A percentile compares a stretch with the other conserved stretches of the same genome.
Evolutionary conservation across 2,888 invertebrate species (phyloP).

Genomic region (Pseudeuparius sepicola): DNA sequence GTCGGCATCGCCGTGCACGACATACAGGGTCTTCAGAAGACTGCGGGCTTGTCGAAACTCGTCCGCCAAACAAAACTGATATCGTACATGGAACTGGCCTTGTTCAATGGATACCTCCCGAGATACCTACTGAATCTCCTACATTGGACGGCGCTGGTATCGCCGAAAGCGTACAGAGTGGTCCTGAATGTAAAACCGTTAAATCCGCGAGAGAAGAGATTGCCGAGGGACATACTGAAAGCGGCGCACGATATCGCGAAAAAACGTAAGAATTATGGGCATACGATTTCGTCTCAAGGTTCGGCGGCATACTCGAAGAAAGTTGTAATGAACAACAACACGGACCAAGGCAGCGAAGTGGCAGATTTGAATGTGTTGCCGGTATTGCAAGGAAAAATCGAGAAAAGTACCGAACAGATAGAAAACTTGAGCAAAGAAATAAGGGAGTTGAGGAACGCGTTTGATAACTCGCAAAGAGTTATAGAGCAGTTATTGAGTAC

Average conservation of each 20-base stretch:
- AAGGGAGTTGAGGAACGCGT: conserved; percentile 40
- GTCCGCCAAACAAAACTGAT: conserved; percentile 81
- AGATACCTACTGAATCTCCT: conserved; percentile 62
- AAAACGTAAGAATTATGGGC: conserved; percentile 58
- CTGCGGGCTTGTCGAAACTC: conserved; percentile 72
- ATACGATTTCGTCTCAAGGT: conserved; percentile 57
- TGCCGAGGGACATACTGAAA: conserved; percentile 69
- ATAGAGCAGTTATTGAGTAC: conserved; percentile 34
- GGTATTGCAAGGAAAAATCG: conserved; percentile 52
- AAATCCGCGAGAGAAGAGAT: conserved; percentile 71
- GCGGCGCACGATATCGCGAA: conserved; percentile 75
- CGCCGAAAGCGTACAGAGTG: conserved; percentile 72
- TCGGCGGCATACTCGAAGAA: conserved; percentile 54
- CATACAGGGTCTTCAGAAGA: conserved; percentile 76
- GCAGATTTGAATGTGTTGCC: conserved; percentile 40
- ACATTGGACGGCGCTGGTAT: conserved; percentile 68
- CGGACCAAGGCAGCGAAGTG: conserved; percentile 35
- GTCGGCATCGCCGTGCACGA: conserved; percentile 84
- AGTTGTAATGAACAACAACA: conserved; percentile 54
- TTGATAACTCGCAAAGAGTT: conserved; percentile 27
- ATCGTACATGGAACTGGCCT: conserved; percentile 71
- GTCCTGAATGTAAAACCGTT: conserved; percentile 74
- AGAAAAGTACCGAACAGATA: conserved; percentile 58
- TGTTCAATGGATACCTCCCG: conserved; percentile 71
- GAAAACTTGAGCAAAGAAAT: conserved; percentile 58